Percentiles rank a stretch among this genome's conserved stretches.
Conservation (phyloP, 2,113 vertebrate genomes). For the Bungarus multicinctus region DNA sequence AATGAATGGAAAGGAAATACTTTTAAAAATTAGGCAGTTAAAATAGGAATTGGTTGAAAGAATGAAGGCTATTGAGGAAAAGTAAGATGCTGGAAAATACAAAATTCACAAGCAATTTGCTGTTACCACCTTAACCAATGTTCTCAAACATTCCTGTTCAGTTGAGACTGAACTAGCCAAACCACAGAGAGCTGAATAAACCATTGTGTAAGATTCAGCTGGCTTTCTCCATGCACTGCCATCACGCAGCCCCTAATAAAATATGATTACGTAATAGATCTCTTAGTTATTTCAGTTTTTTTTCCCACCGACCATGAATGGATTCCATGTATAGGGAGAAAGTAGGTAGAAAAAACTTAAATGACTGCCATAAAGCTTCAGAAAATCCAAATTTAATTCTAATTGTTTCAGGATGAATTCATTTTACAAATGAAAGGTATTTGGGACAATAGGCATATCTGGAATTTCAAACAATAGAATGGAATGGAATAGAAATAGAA, state of each 20-base stretch:
- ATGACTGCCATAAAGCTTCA: background rate
- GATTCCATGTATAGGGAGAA: background rate
- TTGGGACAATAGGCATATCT: background rate
- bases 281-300: background rate
- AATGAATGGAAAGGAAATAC: background rate
- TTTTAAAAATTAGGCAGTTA: background rate
- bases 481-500: too few relatives aligned
- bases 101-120: background rate
- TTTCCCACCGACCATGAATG: background rate
- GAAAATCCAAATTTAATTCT: background rate
- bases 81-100: background rate
- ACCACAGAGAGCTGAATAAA: background rate
- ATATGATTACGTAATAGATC: background rate
- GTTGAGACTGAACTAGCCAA: background rate
- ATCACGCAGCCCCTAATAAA: background rate
- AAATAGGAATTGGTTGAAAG: background rate
- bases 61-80: background rate
- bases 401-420: background rate
- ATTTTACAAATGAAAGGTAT: background rate
- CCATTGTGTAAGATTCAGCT: background rate
- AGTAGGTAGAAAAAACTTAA: background rate
- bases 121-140: background rate
- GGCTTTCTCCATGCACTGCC: background rate
- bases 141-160: background rate
- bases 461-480: background rate